These are phyloP conservation scores for Crypturellus tataupa DNA, from an alignment of 2,797 vertebrate genomes.

Conservation along the genomic window DNA sequence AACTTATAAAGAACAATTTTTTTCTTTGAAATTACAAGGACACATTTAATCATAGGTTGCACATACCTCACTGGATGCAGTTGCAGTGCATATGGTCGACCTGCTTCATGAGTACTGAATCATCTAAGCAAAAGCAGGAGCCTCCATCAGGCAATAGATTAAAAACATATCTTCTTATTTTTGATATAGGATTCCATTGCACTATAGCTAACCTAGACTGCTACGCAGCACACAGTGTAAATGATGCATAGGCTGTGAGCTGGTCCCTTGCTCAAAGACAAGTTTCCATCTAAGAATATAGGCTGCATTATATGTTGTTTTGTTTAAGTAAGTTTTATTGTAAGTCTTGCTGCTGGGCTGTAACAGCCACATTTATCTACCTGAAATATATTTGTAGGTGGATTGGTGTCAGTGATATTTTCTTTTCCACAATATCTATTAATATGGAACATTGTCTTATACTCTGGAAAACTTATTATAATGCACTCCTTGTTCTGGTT, in stretches of 20 bases:
- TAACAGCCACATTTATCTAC: neutral
- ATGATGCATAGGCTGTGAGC: neutral
- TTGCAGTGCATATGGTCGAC: neutral
- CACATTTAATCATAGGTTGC: neutral
- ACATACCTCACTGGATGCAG: neutral
- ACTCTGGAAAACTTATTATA: slow-evolving; percentile 1
- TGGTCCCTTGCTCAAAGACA: neutral
- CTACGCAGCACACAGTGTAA: neutral
- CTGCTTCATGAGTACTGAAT: neutral
- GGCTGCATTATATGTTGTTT: neutral
- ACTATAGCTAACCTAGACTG: neutral
- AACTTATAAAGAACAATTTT: neutral
- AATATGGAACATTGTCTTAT: neutral
- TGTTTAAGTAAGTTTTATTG: neutral
- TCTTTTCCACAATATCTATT: neutral
- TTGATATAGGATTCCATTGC: neutral
- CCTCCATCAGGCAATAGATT: neutral
- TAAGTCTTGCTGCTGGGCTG: neutral
- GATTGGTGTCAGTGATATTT: neutral
- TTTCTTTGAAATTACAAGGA: neutral
- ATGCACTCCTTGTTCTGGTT: neutral
- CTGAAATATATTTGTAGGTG: neutral
- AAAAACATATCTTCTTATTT: neutral
- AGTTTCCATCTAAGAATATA: slow-evolving; percentile 5
- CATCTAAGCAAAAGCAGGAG: neutral